Evolutionary conservation across 2,797 vertebrate genomes (phyloP), one percentile per base, ranked within the genome.

Genomic region (Pelochelys cantorii): DNA sequence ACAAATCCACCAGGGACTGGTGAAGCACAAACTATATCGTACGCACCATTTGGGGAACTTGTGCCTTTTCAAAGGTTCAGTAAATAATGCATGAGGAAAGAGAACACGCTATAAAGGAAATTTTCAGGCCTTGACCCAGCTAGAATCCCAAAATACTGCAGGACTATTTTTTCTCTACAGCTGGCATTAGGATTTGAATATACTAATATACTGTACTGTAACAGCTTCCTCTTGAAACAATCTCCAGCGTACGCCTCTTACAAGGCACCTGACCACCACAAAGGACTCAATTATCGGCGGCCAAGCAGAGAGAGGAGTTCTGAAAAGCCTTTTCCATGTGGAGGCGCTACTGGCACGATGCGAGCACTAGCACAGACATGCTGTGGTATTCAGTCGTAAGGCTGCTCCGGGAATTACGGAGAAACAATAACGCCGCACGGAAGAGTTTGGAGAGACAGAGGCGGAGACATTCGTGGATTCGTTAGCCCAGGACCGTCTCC

Each of bases 61-160:
- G 80, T 6, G 27, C 34, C 85, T 81, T 25, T 48, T 59, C 91
- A 84, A 75, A 62, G 68, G 52, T 79, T 90, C 91, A 57, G 87
- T 48, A 95, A 95, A 96, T 84, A 95, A 94, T 55, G 62, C 59
- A 77, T 5, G 74, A 90, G 53, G 9, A 57, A 29, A 79, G 88
- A 90, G 11, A 87, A 29, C 3, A 29, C 0, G 48, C 56, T 93
- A 91, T 48, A 92, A 87, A 95, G 86, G 96, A 95, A 93, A 89
- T 93, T 92, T 89, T 87, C 90, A 92, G 83, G 86, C n/a, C 90
- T 81, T 78, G 17, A 93, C 88, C 55, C 85, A 94, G 80, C 8
- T 83, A 79, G 14, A 13, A 59, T 91, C 93, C 89, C 85, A 52
- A 88, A 86, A 57, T 42, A 56, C 87, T 81, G 37, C 60, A 91